Percentiles rank a stretch among this genome's conserved stretches.
These are phyloP conservation scores for Pseudococcus longispinus DNA, from an alignment of 2,888 invertebrate genomes.

Conservation along the genomic window DNA sequence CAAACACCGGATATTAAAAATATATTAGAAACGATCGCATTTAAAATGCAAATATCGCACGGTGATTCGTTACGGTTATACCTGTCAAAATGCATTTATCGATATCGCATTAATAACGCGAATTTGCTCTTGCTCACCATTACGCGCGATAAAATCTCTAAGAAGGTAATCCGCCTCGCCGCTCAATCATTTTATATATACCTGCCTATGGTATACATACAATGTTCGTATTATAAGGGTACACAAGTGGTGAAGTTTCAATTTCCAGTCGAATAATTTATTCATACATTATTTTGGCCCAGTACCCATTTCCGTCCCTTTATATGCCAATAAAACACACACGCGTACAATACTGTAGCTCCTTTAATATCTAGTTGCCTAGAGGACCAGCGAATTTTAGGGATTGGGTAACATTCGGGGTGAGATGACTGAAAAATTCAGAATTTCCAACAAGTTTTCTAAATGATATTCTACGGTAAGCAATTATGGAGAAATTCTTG, in stretches of 20 bases:
- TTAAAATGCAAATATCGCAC: conserved; percentile 36
- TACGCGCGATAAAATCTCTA: conserved; percentile 41
- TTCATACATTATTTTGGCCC: background rate
- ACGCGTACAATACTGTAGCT: background rate
- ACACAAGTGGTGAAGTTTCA: conserved; percentile 7
- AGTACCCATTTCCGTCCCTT: conserved; percentile 7
- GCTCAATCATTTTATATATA: background rate
- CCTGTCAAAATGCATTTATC: conserved; percentile 46
- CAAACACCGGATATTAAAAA: background rate
- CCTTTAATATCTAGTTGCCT: background rate
- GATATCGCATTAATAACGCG: conserved; percentile 42
- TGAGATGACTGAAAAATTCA: too few relatives aligned
- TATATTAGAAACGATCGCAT: conserved; percentile 6
- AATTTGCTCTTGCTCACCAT: conserved; percentile 10
- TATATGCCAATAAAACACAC: too few relatives aligned
- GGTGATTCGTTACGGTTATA: conserved; percentile 28
- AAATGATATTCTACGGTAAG: too few relatives aligned
- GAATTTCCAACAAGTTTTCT: too few relatives aligned
- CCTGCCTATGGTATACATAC: background rate
- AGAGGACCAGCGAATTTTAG: too few relatives aligned
- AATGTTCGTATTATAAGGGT: background rate
- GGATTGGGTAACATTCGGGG: too few relatives aligned
- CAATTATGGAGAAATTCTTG: too few relatives aligned
- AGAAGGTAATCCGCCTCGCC: conserved; percentile 7
- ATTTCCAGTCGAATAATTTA: conserved; percentile 24